These are phyloP conservation scores for Aphelocoma californica DNA, from an alignment of 2,797 vertebrate genomes.

Conservation along the genomic window DNA sequence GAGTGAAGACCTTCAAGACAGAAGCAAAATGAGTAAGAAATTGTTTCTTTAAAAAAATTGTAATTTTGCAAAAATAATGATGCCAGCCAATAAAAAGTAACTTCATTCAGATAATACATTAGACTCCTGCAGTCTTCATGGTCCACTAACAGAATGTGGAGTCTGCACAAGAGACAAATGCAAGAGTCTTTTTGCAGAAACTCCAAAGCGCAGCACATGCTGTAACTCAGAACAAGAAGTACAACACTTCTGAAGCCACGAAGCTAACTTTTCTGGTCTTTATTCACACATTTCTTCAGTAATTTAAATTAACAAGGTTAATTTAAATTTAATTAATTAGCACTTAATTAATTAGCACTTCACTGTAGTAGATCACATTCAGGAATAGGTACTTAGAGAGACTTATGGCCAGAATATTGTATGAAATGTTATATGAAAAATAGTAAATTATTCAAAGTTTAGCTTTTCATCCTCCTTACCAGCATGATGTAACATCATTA, in stretches of 20 bases:
- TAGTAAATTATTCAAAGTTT: neutral
- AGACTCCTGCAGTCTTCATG: neutral
- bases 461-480: neutral
- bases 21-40: neutral
- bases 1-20: neutral
- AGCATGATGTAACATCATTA: neutral
- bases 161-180: neutral
- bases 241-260: neutral
- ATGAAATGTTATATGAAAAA: neutral
- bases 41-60: neutral
- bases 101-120: neutral
- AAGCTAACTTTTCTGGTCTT: neutral
- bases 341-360: no score
- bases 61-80: neutral
- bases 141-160: neutral
- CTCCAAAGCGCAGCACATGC: neutral
- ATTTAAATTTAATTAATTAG: neutral
- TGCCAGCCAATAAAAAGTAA: neutral
- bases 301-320: neutral
- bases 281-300: neutral
- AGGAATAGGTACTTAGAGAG: neutral
- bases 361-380: neutral
- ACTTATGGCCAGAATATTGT: neutral
- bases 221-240: neutral
- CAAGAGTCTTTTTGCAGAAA: neutral